Base-by-base conservation (phyloP, 2,797 vertebrate genomes). In the Tympanoctomys barrerae region DNA sequence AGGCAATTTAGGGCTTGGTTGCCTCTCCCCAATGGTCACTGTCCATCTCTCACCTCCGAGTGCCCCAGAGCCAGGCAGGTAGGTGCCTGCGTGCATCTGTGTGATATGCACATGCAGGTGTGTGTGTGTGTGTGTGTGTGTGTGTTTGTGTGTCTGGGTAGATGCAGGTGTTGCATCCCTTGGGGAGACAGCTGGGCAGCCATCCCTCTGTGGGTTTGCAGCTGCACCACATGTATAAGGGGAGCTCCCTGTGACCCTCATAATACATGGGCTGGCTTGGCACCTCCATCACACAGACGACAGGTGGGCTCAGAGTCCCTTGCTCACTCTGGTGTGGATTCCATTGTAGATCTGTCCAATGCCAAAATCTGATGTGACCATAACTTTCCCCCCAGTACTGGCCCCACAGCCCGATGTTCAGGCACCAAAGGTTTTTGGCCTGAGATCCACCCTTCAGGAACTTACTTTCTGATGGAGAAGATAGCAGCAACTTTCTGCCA, bases 401-500 rank as follows among this genome's bases (percentile, higher is more conserved):
- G 49, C 49, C 42, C 28, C 84, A 85, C 19, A 71, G 24, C 8
- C 49, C 0, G 0, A 57, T 36, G 64, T 10, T 39, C n/a, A 59
- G 52, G 16, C 49, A 57, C 66, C 22, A 24, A 19, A 68, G 13
- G 14, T 8, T 66, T 64, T 64, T 33, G 6, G 52, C 33, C 21
- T 11, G 14, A 22, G 46, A 22, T 31, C 31, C 2, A 22, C 22
- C 22, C 33, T 77, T 6, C 1, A 36, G 33, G 42, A 42, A 52
- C 59, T n/a, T 49, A 18, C 5, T 64, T 16, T 21, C 46, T 28
- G 24, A 52, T 39, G 33, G 75, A 52, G 33, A 33, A 86, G 59
- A 52, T 0, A 2, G 36, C 52, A 42, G 12, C 3, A 64, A 28
- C 46, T 19, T 36, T n/a, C 14, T 28, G 10, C 54, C n/a, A 28